Conservation (phyloP, 2,113 vertebrate genomes). For the Neodon shergylaensis region DNA sequence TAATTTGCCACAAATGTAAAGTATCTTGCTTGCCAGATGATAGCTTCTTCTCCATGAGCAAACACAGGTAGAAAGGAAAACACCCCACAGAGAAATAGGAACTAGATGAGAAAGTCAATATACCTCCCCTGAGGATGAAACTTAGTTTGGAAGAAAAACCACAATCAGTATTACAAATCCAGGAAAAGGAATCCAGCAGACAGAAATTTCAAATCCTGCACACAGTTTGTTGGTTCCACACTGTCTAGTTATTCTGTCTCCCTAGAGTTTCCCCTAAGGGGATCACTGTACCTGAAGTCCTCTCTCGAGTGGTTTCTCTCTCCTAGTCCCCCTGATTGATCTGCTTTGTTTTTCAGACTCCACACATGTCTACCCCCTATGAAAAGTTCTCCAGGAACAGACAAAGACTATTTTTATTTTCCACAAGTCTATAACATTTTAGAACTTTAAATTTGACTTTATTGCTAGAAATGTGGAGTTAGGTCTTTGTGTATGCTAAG, state of each 20-base stretch:
- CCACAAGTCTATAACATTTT: background rate
- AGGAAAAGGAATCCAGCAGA: background rate
- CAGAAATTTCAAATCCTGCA: background rate
- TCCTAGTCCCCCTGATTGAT: background rate
- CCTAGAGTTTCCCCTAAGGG: background rate
- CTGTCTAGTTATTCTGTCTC: background rate
- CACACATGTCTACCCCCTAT: background rate
- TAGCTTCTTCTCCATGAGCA: constrained; percentile 12
- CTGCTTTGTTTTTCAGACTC: background rate
- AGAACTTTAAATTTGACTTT: background rate
- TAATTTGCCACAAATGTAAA: background rate
- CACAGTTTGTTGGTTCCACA: background rate
- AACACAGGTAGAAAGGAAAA: constrained; percentile 20
- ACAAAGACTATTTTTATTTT: constrained; percentile 36
- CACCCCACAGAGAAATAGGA: background rate
- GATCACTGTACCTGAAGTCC: background rate
- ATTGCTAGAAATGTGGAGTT: too few species aligned
- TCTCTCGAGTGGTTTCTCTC: background rate
- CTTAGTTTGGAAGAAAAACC: constrained; percentile 4
- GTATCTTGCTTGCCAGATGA: constrained; percentile 53
- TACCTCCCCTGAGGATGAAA: background rate
- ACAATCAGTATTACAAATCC: background rate
- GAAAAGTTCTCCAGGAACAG: background rate
- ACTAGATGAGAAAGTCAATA: constrained; percentile 30
- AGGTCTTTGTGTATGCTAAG: background rate